A percentile compares a stretch with the other conserved stretches of the same genome.
phyloP scores from a whole-genome alignment of 2,797 vertebrate species.

The Mus spretus region DNA sequence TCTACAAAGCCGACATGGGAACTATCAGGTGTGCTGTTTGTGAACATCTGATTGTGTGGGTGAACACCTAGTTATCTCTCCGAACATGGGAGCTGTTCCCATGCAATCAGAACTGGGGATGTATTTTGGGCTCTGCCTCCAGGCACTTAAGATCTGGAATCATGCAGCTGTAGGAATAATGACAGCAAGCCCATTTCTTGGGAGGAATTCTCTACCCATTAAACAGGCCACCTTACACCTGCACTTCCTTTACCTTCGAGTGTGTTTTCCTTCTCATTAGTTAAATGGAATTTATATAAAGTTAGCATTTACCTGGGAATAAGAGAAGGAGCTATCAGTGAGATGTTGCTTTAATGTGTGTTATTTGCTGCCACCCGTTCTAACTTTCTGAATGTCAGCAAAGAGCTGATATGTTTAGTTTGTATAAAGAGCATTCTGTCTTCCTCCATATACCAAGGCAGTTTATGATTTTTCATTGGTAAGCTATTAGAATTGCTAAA shows the following conservation, averaged over 20 bases:
- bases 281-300: slow-evolving; percentile 70
- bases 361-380: neutral
- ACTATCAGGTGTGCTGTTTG: slow-evolving; percentile 58
- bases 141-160: slow-evolving; percentile 45
- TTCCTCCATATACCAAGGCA: neutral
- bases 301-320: slow-evolving; percentile 65
- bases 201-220: slow-evolving; percentile 33
- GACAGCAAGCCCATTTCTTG: neutral
- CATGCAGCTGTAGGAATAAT: neutral
- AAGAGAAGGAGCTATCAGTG: slow-evolving; percentile 4
- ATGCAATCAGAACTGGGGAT: slow-evolving; percentile 47
- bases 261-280: slow-evolving; percentile 66
- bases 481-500: slow-evolving; percentile 12
- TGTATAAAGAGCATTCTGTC: neutral
- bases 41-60: slow-evolving; percentile 54
- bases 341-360: neutral
- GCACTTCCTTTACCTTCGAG: slow-evolving; percentile 35
- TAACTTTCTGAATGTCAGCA: slow-evolving; percentile 43
- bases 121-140: slow-evolving; percentile 43
- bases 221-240: neutral
- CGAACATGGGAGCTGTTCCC: neutral
- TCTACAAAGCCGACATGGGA: slow-evolving; percentile 1
- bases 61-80: slow-evolving; percentile 26
- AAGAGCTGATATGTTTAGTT: neutral
- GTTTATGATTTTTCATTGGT: neutral